These are phyloP conservation scores for Epinotia brunnichana DNA, from an alignment of 2,888 invertebrate species.

Conservation along the genomic window DNA sequence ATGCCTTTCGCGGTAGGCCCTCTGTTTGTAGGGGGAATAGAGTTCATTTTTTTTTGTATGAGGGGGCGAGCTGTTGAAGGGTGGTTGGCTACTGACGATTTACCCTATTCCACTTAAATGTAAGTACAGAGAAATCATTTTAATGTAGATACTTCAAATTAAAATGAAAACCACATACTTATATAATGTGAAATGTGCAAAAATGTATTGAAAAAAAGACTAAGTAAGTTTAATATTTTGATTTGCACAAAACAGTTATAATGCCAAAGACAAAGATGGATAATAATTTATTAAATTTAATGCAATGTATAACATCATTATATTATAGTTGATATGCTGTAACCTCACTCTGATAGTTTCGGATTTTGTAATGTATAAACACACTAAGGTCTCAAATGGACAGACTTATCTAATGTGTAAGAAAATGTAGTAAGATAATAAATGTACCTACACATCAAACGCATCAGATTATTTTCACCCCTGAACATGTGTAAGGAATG, in stretches of 20 bases:
- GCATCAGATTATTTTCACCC: neutral
- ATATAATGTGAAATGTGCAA: no score
- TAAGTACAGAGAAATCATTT: neutral
- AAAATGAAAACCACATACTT: no score
- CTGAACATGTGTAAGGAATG: neutral
- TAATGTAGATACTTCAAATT: neutral
- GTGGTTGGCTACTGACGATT: no score
- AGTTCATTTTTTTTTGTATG: no score
- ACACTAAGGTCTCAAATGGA: neutral
- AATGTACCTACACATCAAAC: neutral
- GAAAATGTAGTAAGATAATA: constrained; percentile 1
- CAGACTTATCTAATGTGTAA: constrained; percentile 1
- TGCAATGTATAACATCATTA: neutral
- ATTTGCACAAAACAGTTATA: constrained; percentile 6
- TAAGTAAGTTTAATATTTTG: neutral
- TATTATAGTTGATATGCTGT: neutral
- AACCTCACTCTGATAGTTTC: neutral
- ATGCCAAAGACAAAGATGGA: constrained; percentile 12
- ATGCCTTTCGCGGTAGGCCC: no score
- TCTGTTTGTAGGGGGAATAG: no score
- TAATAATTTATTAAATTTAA: neutral
- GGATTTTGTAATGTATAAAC: neutral
- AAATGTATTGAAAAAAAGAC: no score
- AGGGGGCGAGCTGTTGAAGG: no score
- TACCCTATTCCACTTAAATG: neutral